Conservation (phyloP, 2,797 vertebrate species). For the Betta splendens region DNA sequence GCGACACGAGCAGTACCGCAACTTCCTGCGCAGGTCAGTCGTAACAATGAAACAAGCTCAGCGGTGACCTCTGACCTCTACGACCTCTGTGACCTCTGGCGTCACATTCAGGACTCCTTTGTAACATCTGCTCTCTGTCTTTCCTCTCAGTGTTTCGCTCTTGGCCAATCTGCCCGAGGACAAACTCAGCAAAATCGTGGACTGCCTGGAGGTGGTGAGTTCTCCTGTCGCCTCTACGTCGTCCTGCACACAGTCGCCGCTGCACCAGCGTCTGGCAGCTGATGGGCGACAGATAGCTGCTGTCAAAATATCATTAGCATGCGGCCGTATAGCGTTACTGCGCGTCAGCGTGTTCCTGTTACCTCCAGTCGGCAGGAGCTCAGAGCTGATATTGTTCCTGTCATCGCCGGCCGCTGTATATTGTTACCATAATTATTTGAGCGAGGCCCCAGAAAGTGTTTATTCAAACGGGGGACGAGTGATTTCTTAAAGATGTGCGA, state of each 20-base stretch:
- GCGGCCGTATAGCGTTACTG: conserved; percentile 63
- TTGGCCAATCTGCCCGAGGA: conserved; percentile 92
- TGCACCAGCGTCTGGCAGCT: conserved; percentile 49
- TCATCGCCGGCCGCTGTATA: conserved; percentile 65
- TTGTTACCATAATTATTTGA: conserved; percentile 78
- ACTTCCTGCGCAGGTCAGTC: conserved; percentile 84
- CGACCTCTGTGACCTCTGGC: conserved; percentile 3
- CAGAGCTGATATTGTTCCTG: conserved; percentile 68
- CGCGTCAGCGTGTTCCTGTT: conserved; percentile 62
- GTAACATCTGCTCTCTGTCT: conserved; percentile 14
- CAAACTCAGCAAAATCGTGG: conserved; percentile 93
- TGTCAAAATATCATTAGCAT: conserved; percentile 76
- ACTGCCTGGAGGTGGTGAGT: conserved; percentile 97
- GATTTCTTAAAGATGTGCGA: conserved; percentile 78
- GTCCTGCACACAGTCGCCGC: conserved; percentile 29
- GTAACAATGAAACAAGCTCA: no score
- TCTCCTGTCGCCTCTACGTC: conserved; percentile 48
- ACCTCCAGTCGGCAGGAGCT: conserved; percentile 50
- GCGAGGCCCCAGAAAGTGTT: conserved; percentile 72
- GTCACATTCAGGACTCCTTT: not conserved
- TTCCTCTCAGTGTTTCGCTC: conserved; percentile 86
- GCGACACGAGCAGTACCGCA: conserved; percentile 89
- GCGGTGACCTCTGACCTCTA: no score
- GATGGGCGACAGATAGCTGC: conserved; percentile 61
- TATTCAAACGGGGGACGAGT: conserved; percentile 66